Percentiles rank a stretch among this genome's conserved stretches.
Evolutionary conservation across 2,113 vertebrate species (phyloP).

Genomic region (Protobothrops flavoviridis): DNA sequence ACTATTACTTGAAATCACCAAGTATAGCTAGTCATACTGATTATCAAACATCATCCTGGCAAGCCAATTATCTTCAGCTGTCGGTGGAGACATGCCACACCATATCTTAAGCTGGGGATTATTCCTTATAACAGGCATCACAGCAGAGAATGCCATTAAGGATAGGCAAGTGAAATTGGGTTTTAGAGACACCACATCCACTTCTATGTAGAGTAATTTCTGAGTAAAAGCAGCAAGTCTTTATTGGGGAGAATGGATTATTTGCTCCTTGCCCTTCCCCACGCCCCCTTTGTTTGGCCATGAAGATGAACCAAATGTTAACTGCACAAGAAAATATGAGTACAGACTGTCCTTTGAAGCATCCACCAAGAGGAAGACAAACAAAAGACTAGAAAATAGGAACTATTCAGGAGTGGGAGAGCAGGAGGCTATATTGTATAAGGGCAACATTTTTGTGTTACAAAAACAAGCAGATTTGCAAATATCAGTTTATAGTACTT

Average conservation of each 20-base stretch:
- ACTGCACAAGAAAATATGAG: not conserved
- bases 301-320: not conserved
- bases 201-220: not conserved
- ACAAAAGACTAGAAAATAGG: not conserved
- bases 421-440: not conserved
- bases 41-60: not conserved
- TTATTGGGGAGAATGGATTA: not conserved
- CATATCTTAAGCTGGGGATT: not conserved
- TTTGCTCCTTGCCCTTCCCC: not conserved
- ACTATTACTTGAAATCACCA: not conserved
- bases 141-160: not conserved
- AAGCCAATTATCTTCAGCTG: not conserved
- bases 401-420: not conserved
- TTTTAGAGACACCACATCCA: not conserved
- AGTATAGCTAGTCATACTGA: not conserved
- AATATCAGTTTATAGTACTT: not conserved
- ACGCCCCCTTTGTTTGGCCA: not conserved
- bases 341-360: not conserved
- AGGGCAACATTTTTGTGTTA: not conserved
- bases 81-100: not conserved
- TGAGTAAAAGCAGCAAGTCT: not conserved
- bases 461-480: not conserved
- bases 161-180: not conserved
- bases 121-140: not conserved
- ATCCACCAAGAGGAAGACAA: not conserved